These are phyloP conservation scores for Hystrix cristata DNA, from an alignment of 2,113 vertebrate genomes.

Conservation along the genomic window DNA sequence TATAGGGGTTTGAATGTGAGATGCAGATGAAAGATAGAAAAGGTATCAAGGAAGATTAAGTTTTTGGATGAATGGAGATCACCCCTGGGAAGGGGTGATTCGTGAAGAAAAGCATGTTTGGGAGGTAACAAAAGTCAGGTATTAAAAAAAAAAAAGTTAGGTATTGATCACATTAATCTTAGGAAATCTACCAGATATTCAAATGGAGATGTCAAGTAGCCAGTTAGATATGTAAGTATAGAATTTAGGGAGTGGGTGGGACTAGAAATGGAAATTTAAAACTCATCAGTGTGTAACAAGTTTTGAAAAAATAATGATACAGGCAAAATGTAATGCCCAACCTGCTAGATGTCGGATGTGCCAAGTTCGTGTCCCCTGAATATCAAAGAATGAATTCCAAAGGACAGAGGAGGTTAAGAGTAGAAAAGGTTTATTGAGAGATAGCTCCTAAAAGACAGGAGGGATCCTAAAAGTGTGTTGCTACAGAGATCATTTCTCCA, in stretches of 20 bases:
- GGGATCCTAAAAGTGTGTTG: neutral
- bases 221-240: neutral
- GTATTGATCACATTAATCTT: neutral
- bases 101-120: neutral
- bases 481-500: neutral
- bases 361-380: neutral
- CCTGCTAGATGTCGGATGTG: neutral
- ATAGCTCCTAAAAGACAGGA: neutral
- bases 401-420: neutral
- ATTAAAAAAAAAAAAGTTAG: neutral
- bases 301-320: neutral
- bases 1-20: neutral
- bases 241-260: neutral
- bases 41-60: neutral
- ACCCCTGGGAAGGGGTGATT: no score
- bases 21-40: neutral
- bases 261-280: neutral
- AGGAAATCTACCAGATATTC: neutral
- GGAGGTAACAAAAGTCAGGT: neutral
- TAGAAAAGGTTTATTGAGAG: neutral
- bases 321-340: neutral
- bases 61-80: neutral
- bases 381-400: neutral
- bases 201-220: no score
- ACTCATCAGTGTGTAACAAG: neutral